Evolutionary conservation across 1,140 invertebrate species (phyloP).

Genomic region (Ectropis grisescens): DNA sequence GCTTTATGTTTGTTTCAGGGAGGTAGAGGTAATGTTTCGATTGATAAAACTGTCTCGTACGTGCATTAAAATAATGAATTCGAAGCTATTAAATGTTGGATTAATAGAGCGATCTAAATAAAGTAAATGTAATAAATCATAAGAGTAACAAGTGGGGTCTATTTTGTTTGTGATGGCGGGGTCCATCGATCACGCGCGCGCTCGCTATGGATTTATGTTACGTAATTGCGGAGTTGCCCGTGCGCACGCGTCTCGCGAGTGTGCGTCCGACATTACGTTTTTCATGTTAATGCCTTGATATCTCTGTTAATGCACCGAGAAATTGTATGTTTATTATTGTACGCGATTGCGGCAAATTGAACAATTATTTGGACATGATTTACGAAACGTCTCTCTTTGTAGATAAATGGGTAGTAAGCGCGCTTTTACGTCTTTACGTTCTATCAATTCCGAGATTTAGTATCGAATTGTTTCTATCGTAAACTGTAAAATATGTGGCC

Average conservation of each 20-base stretch:
- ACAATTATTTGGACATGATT: too few relatives aligned
- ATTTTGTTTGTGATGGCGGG: conserved; percentile 34
- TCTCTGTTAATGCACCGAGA: conserved; percentile 16
- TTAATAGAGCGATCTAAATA: conserved; percentile 26
- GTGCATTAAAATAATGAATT: not conserved
- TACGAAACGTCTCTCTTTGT: too few relatives aligned
- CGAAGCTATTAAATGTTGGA: not conserved
- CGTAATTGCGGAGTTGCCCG: conserved; percentile 46
- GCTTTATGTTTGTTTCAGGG: conserved; percentile 26
- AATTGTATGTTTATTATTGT: conserved; percentile 8
- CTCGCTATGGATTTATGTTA: conserved; percentile 52
- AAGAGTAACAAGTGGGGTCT: conserved; percentile 34
- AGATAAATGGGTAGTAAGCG: too few relatives aligned
- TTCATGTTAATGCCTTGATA: conserved; percentile 26
- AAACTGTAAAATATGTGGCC: too few relatives aligned
- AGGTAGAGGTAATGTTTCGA: conserved; percentile 14
- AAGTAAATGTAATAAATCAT: conserved; percentile 36
- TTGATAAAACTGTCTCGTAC: not conserved
- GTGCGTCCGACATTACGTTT: conserved; percentile 21
- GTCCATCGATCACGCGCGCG: conserved; percentile 43
- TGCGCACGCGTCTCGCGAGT: conserved; percentile 14
- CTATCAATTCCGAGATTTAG: too few relatives aligned
- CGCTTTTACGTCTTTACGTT: too few relatives aligned
- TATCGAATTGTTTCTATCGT: too few relatives aligned
- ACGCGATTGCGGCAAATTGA: not conserved